phyloP scores from a whole-genome alignment of 1,140 invertebrate species.

The Drusus annulatus region DNA sequence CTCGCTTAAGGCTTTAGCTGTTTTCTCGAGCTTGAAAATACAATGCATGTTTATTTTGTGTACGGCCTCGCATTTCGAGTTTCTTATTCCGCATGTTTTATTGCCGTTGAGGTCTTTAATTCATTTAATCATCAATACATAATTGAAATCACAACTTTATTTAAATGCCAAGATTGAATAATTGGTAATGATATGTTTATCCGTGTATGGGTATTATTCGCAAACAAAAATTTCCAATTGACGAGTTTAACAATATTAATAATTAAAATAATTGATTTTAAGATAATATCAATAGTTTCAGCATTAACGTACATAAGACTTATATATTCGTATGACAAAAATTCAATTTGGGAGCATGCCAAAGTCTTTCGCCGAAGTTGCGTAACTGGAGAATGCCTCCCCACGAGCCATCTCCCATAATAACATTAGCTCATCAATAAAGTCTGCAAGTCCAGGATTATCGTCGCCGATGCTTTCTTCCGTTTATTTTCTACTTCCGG shows the following conservation, averaged over 20 bases:
- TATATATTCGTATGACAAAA: background rate
- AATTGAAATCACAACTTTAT: too few species aligned
- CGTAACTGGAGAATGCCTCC: background rate
- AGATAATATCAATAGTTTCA: background rate
- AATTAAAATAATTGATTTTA: too few species aligned
- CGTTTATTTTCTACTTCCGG: constrained; percentile 20
- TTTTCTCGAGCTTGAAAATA: constrained; percentile 23
- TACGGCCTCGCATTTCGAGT: constrained; percentile 7
- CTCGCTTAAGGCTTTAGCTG: constrained; percentile 1
- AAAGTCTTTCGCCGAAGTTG: constrained; percentile 7
- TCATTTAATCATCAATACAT: too few species aligned
- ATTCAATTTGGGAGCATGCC: constrained; percentile 33
- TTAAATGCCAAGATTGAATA: too few species aligned
- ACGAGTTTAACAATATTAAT: too few species aligned
- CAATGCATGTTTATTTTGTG: constrained; percentile 12
- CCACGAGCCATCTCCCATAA: background rate
- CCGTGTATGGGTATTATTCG: too few species aligned
- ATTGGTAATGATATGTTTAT: too few species aligned
- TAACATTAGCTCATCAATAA: constrained; percentile 3
- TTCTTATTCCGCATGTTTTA: too few species aligned
- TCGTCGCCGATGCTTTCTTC: constrained; percentile 32
- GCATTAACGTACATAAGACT: constrained; percentile 6
- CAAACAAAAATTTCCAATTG: too few species aligned
- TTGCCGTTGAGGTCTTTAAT: too few species aligned
- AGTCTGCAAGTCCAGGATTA: constrained; percentile 37